Evolutionary conservation across 2,113 vertebrate species (phyloP).

Genomic region (Lathamus discolor): DNA sequence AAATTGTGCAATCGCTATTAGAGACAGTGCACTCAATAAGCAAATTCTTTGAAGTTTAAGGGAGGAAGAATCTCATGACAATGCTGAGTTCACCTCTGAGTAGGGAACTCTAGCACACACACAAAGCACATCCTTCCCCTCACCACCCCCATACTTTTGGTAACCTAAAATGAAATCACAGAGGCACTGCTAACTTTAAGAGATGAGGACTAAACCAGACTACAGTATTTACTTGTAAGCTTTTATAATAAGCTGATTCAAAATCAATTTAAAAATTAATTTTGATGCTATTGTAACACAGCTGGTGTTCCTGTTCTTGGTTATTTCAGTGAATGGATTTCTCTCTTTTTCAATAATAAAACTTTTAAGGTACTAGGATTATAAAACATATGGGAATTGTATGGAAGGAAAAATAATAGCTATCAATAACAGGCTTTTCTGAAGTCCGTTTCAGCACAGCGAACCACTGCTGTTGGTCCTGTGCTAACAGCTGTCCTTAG

Average conservation of each 20-base stretch:
- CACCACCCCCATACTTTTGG: neutral
- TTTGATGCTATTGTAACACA: neutral
- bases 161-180: neutral
- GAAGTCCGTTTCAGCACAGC: neutral
- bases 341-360: neutral
- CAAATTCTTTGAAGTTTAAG: neutral
- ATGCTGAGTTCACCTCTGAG: neutral
- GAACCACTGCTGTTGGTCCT: neutral
- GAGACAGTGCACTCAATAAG: neutral
- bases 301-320: neutral
- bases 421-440: neutral
- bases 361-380: neutral
- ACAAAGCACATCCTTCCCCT: neutral
- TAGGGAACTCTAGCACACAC: neutral
- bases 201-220: neutral
- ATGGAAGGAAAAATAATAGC: neutral
- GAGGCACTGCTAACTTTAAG: neutral
- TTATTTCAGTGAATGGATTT: neutral
- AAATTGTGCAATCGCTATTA: slow-evolving; percentile 17
- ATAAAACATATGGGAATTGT: neutral
- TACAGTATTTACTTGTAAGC: neutral
- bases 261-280: neutral
- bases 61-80: neutral
- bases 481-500: neutral
- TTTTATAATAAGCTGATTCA: neutral